A percentile compares a stretch with the other conserved stretches of the same genome.
Conservation (phyloP, 2,888 invertebrate genomes). For the Caenorhabditis parvicauda region DNA sequence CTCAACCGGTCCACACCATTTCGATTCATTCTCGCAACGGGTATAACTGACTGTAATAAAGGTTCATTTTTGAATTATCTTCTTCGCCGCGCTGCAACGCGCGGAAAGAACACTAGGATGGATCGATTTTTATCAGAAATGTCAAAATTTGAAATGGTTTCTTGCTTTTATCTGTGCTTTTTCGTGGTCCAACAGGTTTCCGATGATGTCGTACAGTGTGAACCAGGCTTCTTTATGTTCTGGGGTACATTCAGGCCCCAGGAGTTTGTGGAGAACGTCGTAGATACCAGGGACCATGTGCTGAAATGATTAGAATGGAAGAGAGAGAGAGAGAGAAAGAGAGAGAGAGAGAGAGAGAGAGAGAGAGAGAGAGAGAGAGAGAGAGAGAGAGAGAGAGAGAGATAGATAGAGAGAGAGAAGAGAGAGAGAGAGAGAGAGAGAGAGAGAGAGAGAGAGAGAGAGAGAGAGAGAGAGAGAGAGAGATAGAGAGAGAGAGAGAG, state of each 20-base stretch:
- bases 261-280: conserved; percentile 23
- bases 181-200: conserved; percentile 42
- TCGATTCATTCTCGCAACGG: no score
- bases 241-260: conserved; percentile 21
- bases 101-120: no score
- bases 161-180: conserved; percentile 18
- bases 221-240: conserved; percentile 44
- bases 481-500: no score
- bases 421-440: no score
- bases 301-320: conserved; percentile 17
- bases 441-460: no score
- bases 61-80: no score
- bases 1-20: not conserved
- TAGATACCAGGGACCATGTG: conserved; percentile 44
- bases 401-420: no score
- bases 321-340: no score
- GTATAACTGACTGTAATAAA: no score
- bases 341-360: not conserved
- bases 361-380: not conserved
- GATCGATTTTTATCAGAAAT: conserved; percentile 5
- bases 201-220: conserved; percentile 50
- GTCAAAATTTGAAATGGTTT: not conserved
- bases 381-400: not conserved
- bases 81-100: no score
- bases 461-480: no score